phyloP scores from a whole-genome alignment of 2,113 vertebrate species.

The Girardinichthys multiradiatus region DNA sequence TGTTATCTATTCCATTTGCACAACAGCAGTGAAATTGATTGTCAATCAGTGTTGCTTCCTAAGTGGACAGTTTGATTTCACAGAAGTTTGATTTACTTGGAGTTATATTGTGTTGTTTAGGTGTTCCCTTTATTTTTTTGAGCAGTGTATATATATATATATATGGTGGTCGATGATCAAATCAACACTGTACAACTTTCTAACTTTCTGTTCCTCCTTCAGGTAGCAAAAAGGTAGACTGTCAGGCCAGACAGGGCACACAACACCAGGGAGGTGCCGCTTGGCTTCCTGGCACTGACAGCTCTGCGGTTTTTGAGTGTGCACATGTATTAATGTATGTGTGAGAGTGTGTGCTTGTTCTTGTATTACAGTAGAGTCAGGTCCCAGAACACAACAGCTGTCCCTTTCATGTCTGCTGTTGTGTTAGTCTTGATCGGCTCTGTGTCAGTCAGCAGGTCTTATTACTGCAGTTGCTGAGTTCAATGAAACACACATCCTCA shows the following conservation, averaged over 20 bases:
- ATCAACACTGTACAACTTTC: background rate
- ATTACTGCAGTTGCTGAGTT: conserved; percentile 37
- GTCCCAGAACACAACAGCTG: conserved; percentile 47
- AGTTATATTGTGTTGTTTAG: too few species aligned
- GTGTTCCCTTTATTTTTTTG: too few species aligned
- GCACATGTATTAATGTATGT: conserved; percentile 5
- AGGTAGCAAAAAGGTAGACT: conserved; percentile 8
- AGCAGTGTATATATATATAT: too few species aligned
- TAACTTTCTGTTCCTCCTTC: conserved; percentile 8
- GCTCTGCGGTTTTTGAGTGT: conserved; percentile 32
- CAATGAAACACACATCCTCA: conserved; percentile 9
- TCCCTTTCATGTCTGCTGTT: conserved; percentile 46
- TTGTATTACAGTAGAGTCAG: conserved; percentile 45
- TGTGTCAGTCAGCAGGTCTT: conserved; percentile 59
- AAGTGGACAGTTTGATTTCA: too few species aligned
- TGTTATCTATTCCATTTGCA: too few species aligned
- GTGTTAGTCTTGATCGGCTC: conserved; percentile 24
- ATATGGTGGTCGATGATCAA: too few species aligned
- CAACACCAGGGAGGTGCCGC: conserved; percentile 46
- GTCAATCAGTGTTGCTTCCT: too few species aligned
- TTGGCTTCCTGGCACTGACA: conserved; percentile 45
- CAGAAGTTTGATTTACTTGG: too few species aligned
- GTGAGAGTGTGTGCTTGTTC: background rate
- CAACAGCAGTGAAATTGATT: too few species aligned
- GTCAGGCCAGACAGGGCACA: conserved; percentile 32